phyloP scores from a whole-genome alignment of 2,113 vertebrate genomes.

The Mystacornis crossleyi region DNA sequence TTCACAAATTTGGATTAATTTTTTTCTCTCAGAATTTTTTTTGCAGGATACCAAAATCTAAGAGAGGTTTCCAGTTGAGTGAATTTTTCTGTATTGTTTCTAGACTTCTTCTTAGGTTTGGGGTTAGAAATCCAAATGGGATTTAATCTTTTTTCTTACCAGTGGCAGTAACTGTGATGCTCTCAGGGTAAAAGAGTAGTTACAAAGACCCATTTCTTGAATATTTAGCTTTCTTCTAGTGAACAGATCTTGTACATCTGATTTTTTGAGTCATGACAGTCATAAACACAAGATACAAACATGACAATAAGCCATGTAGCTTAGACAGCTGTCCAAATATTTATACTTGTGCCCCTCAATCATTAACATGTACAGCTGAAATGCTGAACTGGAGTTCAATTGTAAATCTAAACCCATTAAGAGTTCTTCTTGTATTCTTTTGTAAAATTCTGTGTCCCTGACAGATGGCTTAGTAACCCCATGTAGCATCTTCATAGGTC shows the following conservation, averaged over 20 bases:
- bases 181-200: background rate
- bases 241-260: background rate
- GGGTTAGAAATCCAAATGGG: background rate
- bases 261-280: background rate
- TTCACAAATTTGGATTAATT: background rate
- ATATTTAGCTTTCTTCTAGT: background rate
- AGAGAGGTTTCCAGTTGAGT: background rate
- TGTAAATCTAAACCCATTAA: background rate
- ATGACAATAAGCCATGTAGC: background rate
- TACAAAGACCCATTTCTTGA: background rate
- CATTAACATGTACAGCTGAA: background rate
- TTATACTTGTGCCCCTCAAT: background rate
- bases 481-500: background rate
- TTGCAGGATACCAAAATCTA: background rate
- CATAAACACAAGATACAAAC: background rate
- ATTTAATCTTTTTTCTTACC: background rate
- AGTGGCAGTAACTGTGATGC: background rate
- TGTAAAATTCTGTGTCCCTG: background rate
- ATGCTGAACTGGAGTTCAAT: background rate
- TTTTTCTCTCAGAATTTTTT: background rate
- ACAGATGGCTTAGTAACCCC: background rate
- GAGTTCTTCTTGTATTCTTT: background rate
- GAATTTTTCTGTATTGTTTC: background rate
- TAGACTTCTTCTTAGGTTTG: background rate
- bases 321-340: slow-evolving; percentile 33